Evolutionary conservation across 2,113 vertebrate genomes (phyloP).

Genomic region (Albula goreensis): DNA sequence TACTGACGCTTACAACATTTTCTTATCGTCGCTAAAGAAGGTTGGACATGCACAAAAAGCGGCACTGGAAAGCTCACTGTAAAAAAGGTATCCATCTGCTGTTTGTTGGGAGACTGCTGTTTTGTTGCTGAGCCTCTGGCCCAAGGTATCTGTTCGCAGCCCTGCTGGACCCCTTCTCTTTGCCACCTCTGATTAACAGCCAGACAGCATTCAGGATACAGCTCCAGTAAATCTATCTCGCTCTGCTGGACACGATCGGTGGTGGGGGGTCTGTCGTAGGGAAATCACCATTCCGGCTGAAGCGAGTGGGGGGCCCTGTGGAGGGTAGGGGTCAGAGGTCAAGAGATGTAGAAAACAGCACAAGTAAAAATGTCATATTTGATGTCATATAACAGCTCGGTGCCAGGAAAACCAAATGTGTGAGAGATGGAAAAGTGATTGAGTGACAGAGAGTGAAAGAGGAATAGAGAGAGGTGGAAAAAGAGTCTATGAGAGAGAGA

Average conservation of each 20-base stretch:
- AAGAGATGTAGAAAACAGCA: neutral
- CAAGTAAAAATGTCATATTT: neutral
- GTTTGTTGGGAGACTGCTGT: too few relatives aligned
- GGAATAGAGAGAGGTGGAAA: too few relatives aligned
- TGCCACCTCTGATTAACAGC: neutral
- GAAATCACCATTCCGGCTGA: neutral
- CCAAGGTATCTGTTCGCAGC: neutral
- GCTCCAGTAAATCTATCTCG: neutral
- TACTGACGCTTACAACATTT: too few relatives aligned
- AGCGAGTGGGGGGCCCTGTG: neutral
- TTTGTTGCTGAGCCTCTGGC: neutral
- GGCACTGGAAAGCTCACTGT: too few relatives aligned
- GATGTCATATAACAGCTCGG: neutral
- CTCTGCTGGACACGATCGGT: neutral
- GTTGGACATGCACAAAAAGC: too few relatives aligned
- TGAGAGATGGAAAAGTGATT: neutral
- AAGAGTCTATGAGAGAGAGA: neutral
- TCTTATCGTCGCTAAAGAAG: too few relatives aligned
- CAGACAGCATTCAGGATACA: neutral
- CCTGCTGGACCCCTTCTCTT: neutral
- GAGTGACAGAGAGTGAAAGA: neutral
- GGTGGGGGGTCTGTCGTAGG: neutral
- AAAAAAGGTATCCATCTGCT: too few relatives aligned
- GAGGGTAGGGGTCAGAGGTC: slow-evolving; percentile 5
- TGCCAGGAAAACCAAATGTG: neutral